These are phyloP conservation scores for Mystacides longicornis DNA, from an alignment of 2,888 invertebrate genomes.

Conservation along the genomic window DNA sequence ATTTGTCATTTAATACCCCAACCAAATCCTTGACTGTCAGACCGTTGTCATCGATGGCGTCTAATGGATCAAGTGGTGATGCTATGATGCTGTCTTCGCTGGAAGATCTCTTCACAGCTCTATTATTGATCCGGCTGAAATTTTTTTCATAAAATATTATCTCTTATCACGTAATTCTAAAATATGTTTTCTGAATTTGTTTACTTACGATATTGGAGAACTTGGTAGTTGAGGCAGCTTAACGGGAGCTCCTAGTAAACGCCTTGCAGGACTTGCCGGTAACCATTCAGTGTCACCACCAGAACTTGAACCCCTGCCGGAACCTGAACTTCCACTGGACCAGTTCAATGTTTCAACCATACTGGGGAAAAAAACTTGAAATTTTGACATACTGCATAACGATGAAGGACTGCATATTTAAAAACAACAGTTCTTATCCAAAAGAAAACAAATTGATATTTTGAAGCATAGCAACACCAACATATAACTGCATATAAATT, in stretches of 20 bases:
- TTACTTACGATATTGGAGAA: constrained; percentile 23
- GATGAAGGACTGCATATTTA: too few relatives aligned
- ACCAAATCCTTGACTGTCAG: constrained; percentile 18
- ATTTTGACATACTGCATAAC: too few relatives aligned
- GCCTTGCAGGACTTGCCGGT: constrained; percentile 34
- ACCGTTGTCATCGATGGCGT: constrained; percentile 15
- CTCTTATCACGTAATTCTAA: not conserved
- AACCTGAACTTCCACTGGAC: constrained; percentile 47
- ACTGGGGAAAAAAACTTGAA: constrained; percentile 6
- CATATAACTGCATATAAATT: too few relatives aligned
- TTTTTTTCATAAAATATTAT: not conserved
- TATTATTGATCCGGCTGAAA: constrained; percentile 36
- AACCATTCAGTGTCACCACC: constrained; percentile 30
- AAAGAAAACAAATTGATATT: too few relatives aligned
- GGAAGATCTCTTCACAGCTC: constrained; percentile 42
- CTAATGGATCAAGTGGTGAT: constrained; percentile 12
- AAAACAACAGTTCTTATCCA: too few relatives aligned
- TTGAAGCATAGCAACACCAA: too few relatives aligned
- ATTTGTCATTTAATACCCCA: constrained; percentile 18
- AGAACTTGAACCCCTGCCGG: constrained; percentile 45
- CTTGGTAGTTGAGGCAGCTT: constrained; percentile 18
- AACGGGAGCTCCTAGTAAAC: constrained; percentile 21
- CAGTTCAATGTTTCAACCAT: constrained; percentile 32
- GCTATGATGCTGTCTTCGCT: constrained; percentile 45
- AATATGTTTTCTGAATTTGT: not conserved